Evolutionary conservation across 2,888 invertebrate genomes (phyloP).

Genomic region (Disparrhopalites patrizii): DNA sequence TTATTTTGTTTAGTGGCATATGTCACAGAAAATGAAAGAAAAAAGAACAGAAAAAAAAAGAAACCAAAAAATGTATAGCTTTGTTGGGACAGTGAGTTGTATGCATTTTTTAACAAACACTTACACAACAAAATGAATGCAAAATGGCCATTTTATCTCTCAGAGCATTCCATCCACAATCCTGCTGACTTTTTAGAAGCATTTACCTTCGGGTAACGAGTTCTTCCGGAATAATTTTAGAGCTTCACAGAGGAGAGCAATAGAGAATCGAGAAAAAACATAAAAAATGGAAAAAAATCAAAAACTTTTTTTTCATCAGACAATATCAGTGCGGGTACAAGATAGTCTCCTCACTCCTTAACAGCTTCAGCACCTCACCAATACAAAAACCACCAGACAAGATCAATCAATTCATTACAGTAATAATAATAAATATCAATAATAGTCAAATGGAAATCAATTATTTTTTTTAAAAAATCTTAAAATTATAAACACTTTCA

Average conservation of each 20-base stretch:
- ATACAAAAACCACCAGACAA: slow-evolving; percentile 32
- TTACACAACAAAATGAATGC: slow-evolving; percentile 49
- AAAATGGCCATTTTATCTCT: slow-evolving; percentile 47
- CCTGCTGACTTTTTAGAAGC: slow-evolving; percentile 48
- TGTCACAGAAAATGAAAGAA: too few species aligned
- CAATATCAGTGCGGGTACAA: slow-evolving; percentile 13
- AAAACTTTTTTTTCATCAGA: slow-evolving; percentile 34
- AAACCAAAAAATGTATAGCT: too few species aligned
- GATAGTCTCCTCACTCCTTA: slow-evolving; percentile 19
- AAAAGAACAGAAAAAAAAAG: slow-evolving; percentile 9
- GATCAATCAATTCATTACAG: slow-evolving; percentile 14
- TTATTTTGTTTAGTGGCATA: too few species aligned
- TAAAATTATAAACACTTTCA: slow-evolving; percentile 19
- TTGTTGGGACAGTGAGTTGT: slow-evolving; percentile 28
- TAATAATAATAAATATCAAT: background rate
- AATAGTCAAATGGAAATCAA: background rate
- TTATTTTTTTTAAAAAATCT: slow-evolving; percentile 4
- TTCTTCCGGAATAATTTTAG: slow-evolving; percentile 56
- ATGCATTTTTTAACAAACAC: slow-evolving; percentile 48
- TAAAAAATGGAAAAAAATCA: slow-evolving; percentile 43
- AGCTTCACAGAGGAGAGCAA: slow-evolving; percentile 55
- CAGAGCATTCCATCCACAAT: slow-evolving; percentile 49
- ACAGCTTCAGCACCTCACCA: slow-evolving; percentile 27
- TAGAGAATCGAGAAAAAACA: slow-evolving; percentile 49
- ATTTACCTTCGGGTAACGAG: slow-evolving; percentile 50